A percentile compares a stretch with the other conserved stretches of the same genome.
phyloP scores from a whole-genome alignment of 1,140 invertebrate genomes.

The Tetragnatha versicolor region DNA sequence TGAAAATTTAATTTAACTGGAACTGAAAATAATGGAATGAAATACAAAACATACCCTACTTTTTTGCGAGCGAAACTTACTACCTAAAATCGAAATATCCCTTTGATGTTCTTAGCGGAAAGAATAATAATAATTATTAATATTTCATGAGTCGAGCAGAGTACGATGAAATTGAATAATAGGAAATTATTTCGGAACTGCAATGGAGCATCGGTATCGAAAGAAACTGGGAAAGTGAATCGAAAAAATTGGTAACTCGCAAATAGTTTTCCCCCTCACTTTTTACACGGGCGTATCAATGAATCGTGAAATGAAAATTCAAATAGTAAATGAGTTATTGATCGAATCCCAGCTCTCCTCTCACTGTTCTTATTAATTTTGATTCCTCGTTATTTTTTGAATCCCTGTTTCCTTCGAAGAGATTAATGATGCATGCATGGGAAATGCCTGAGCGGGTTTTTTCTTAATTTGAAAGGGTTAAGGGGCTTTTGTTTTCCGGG shows the following conservation, averaged over 20 bases:
- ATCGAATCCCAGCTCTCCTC: not conserved
- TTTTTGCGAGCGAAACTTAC: no score
- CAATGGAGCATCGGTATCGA: not conserved
- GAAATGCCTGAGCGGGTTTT: not conserved
- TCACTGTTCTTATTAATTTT: conserved; percentile 8
- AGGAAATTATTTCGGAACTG: conserved; percentile 7
- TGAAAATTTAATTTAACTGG: no score
- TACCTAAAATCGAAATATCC: no score
- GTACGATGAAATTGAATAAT: conserved; percentile 19
- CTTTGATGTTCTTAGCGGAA: no score
- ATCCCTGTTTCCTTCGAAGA: not conserved
- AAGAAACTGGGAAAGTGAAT: not conserved
- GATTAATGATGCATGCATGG: conserved; percentile 3
- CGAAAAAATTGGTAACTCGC: not conserved
- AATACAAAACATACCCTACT: no score
- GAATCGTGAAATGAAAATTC: conserved; percentile 41
- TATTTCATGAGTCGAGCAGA: not conserved
- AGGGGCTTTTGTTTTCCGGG: conserved; percentile 4
- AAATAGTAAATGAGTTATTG: conserved; percentile 37
- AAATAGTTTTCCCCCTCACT: not conserved
- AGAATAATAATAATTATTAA: not conserved
- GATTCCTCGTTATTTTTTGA: conserved; percentile 10
- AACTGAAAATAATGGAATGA: no score
- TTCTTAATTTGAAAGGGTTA: conserved; percentile 13
- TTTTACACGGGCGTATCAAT: conserved; percentile 19